Base-by-base conservation (phyloP, 2,888 invertebrate species). In the Calameuta idolon region DNA sequence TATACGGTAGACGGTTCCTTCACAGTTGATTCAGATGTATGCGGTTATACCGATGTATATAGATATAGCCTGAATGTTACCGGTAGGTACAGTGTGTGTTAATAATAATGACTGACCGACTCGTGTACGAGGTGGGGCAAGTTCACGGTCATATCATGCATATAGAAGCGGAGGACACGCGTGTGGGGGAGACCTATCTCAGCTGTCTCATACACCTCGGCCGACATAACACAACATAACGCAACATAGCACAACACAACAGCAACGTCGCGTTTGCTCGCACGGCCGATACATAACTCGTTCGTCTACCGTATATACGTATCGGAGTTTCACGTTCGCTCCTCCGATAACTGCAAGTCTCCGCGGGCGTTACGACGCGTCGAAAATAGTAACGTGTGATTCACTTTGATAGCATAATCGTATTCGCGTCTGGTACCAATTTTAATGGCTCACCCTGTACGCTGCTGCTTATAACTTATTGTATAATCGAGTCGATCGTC, bases 51-150 rank as follows among this genome's bases (percentile, higher is more conserved):
- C 23, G 23, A 55, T 55, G 55, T 55, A 55, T 23, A 55, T 55
- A 55, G 23, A 55, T 55, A 55, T 55, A 23, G 55, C 9, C 2
- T 23, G 9, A 5, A 55, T 23, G 55, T 55, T 55, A 9, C 23
- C 55, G 9, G 9, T 23, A 71, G 71, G 71, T 71, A 71, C 71
- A 71, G 86, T 84, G 83, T 85, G 84, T 81, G 86, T 87, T 85
- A 87, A 88, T 87, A 88, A 89, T 89, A 88, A 89, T 87, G 88
- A 86, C 85, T 85, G 88, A 87, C 85, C 86, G 85, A 85, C 82
- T 86, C 82, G 84, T 82, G 83, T 75, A 55, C 83, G 82, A 86
- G 86, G 86, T 85, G 85, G 88, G 88, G 87, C 89, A 90, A 90
- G 90, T 90, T 90, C 90, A 90, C 81, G 90, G 89, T 85, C 89